A percentile compares a stretch with the other conserved stretches of the same genome.
These are phyloP conservation scores for Phytoseiulus persimilis DNA, from an alignment of 2,888 invertebrate genomes.

Conservation along the genomic window DNA sequence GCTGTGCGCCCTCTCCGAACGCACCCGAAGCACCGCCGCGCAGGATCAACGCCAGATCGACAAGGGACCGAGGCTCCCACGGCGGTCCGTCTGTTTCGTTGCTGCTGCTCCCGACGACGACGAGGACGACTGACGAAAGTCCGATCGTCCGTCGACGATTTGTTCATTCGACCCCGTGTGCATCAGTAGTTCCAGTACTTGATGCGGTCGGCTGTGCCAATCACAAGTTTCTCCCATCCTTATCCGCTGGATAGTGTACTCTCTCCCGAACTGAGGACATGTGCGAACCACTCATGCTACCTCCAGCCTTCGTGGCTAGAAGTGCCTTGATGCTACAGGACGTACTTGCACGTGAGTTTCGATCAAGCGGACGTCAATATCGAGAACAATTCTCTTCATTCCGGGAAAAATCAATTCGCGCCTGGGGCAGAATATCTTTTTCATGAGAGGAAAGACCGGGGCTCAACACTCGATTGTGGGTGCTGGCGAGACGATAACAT, in stretches of 20 bases:
- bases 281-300: constrained; percentile 30
- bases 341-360: constrained; percentile 24
- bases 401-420: not conserved
- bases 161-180: not conserved
- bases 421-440: too few relatives aligned
- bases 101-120: not conserved
- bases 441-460: too few relatives aligned
- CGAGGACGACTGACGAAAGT: not conserved
- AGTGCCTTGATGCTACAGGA: constrained; percentile 27
- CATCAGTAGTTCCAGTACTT: not conserved
- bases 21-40: not conserved
- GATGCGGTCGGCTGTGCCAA: not conserved
- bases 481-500: not conserved
- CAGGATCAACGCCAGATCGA: not conserved
- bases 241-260: not conserved
- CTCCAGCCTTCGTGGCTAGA: constrained; percentile 13
- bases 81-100: not conserved
- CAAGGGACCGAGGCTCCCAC: not conserved
- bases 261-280: not conserved
- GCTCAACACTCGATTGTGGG: not conserved
- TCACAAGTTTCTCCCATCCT: not conserved
- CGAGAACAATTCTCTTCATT: not conserved
- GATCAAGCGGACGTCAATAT: too few relatives aligned
- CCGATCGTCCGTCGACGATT: too few relatives aligned
- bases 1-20: not conserved